phyloP scores from a whole-genome alignment of 2,888 invertebrate genomes.

The Hirtodrosophila confusa region DNA sequence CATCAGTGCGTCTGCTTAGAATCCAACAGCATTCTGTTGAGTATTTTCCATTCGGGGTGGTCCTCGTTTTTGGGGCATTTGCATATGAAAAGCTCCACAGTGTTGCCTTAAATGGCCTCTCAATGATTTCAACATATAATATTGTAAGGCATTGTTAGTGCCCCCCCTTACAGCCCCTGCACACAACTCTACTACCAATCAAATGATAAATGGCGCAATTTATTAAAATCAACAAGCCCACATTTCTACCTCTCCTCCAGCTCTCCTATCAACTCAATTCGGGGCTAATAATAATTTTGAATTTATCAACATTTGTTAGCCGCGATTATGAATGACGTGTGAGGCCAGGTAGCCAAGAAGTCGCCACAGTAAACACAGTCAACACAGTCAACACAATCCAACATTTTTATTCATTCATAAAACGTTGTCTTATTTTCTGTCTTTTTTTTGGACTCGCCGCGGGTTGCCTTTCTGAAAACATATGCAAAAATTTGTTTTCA shows the following conservation, averaged over 20 bases:
- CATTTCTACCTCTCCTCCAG: constrained; percentile 23
- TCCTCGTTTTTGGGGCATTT: constrained; percentile 57
- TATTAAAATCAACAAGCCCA: constrained; percentile 74
- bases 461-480: constrained; percentile 38
- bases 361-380: constrained; percentile 44
- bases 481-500: constrained; percentile 57
- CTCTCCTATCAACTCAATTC: constrained; percentile 39
- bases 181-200: constrained; percentile 14
- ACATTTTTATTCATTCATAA: constrained; percentile 65
- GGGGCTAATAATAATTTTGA: constrained; percentile 74
- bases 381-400: constrained; percentile 2
- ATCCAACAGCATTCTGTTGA: constrained; percentile 17
- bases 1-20: constrained; percentile 30
- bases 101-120: constrained; percentile 70
- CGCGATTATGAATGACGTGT: constrained; percentile 77
- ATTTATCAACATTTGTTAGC: constrained; percentile 81
- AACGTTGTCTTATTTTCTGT: constrained; percentile 33
- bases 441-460: constrained; percentile 22
- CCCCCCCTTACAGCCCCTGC: neutral
- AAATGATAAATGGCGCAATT: constrained; percentile 75
- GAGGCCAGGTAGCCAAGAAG: constrained; percentile 70
- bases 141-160: constrained; percentile 65
- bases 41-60: constrained; percentile 57
- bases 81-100: constrained; percentile 71
- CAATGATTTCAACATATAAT: constrained; percentile 81